Conservation (phyloP, 2,797 vertebrate genomes). For the Falco novaeseelandiae region DNA sequence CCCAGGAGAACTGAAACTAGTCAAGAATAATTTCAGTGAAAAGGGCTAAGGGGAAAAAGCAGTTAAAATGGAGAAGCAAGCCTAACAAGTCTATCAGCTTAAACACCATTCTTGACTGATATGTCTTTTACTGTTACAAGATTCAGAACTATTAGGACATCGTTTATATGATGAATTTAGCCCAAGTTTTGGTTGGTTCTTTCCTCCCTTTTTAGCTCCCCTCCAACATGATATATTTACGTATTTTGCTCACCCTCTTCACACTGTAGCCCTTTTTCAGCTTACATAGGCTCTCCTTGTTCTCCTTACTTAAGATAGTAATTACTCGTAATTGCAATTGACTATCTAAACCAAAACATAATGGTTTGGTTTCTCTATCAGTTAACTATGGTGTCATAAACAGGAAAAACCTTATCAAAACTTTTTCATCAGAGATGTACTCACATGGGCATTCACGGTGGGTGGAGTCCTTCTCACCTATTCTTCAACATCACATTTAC, state of each 20-base stretch:
- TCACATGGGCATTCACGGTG: fast-evolving
- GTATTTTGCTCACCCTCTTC: background rate
- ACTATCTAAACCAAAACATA: background rate
- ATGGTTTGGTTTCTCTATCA: background rate
- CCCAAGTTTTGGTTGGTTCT: background rate
- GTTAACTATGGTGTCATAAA: background rate
- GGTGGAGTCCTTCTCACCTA: background rate
- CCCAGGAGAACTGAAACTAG: background rate
- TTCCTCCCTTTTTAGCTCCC: background rate
- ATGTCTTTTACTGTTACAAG: background rate
- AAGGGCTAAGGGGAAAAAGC: background rate
- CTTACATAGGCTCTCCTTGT: background rate
- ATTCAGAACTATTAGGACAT: background rate
- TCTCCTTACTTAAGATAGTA: background rate
- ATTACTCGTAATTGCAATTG: background rate
- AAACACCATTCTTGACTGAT: background rate
- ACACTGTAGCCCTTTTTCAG: background rate
- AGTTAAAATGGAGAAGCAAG: background rate
- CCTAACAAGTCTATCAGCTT: background rate
- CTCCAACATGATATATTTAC: background rate
- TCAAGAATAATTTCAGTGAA: background rate
- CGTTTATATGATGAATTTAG: background rate
- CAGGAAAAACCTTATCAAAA: conserved; percentile 12
- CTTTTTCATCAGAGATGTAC: background rate
- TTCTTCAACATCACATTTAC: background rate